A percentile compares a stretch with the other conserved stretches of the same genome.
Evolutionary conservation across 2,888 invertebrate genomes (phyloP).

Genomic region (Carabus problematicus): DNA sequence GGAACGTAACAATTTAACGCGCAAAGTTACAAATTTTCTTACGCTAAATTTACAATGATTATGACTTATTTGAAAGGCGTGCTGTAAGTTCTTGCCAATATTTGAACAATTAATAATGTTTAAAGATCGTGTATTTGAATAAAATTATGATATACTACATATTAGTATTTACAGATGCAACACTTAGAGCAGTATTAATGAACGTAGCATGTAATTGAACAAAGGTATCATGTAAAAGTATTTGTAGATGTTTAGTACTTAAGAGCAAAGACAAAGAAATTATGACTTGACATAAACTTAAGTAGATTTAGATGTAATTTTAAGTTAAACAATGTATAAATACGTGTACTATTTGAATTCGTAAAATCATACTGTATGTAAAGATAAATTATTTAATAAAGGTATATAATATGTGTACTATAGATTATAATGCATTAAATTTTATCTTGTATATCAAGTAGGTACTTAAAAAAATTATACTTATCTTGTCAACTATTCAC

Average conservation of each 20-base stretch:
- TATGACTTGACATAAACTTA: slow-evolving; percentile 22
- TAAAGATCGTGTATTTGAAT: slow-evolving; percentile 16
- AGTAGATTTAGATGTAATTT: not conserved
- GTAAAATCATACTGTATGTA: not conserved
- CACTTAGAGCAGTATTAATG: slow-evolving; percentile 30
- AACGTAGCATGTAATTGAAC: slow-evolving; percentile 11
- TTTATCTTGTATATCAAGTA: no score
- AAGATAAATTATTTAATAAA: slow-evolving; percentile 3
- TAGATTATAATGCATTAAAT: not conserved
- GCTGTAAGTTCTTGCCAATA: no score
- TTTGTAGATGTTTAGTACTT: slow-evolving; percentile 20
- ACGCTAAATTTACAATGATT: no score
- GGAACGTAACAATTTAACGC: no score
- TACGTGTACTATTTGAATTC: slow-evolving; percentile 3
- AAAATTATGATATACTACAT: not conserved
- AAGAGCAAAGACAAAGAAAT: slow-evolving; percentile 24
- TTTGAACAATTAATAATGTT: not conserved
- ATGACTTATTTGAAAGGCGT: no score
- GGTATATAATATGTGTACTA: not conserved
- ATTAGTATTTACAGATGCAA: slow-evolving; percentile 28
- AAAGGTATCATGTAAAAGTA: slow-evolving; percentile 20
- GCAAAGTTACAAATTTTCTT: no score
- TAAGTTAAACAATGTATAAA: slow-evolving; percentile 29
- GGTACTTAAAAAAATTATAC: no score
- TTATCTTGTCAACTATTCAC: no score